phyloP scores from a whole-genome alignment of 2,797 vertebrate genomes.

The Pogoniulus pusillus region DNA sequence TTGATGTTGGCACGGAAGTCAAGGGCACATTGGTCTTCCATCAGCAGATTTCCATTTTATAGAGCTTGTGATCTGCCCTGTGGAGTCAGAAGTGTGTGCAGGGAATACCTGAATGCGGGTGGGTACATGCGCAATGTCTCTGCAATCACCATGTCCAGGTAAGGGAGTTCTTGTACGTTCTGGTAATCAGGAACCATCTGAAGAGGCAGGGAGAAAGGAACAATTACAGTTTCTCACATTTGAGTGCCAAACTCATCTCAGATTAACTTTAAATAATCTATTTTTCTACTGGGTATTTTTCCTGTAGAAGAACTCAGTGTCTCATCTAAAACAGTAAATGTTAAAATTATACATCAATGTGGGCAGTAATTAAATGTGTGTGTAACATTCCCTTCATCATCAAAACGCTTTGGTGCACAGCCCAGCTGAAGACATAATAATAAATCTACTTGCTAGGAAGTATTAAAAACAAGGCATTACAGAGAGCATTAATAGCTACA shows the following conservation, averaged over 20 bases:
- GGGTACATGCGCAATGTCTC: conserved; percentile 92
- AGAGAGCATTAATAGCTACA: not conserved
- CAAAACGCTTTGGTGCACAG: conserved; percentile 16
- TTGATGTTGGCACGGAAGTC: not conserved
- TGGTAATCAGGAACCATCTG: conserved; percentile 83
- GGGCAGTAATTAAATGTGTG: conserved; percentile 66
- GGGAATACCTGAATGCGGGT: conserved; percentile 88
- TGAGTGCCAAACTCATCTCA: conserved; percentile 36
- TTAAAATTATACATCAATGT: conserved; percentile 68
- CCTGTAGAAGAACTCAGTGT: conserved; percentile 47
- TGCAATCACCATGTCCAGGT: conserved; percentile 94
- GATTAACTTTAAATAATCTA: conserved; percentile 38
- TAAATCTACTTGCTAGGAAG: conserved; percentile 40
- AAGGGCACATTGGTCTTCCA: not conserved
- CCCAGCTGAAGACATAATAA: conserved; percentile 44
- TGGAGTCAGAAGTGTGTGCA: not conserved
- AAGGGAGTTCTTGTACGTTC: conserved; percentile 88
- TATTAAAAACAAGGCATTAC: conserved; percentile 20
- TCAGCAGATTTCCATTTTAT: not conserved
- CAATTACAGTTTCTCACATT: conserved; percentile 37
- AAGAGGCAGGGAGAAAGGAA: conserved; percentile 25
- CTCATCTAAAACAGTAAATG: conserved; percentile 62
- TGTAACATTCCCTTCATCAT: conserved; percentile 46
- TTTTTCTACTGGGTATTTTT: conserved; percentile 55
- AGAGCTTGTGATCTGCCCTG: not conserved